Percentiles rank a stretch among this genome's conserved stretches.
phyloP scores from a whole-genome alignment of 2,113 vertebrate species.

The Epinephelus lanceolatus region DNA sequence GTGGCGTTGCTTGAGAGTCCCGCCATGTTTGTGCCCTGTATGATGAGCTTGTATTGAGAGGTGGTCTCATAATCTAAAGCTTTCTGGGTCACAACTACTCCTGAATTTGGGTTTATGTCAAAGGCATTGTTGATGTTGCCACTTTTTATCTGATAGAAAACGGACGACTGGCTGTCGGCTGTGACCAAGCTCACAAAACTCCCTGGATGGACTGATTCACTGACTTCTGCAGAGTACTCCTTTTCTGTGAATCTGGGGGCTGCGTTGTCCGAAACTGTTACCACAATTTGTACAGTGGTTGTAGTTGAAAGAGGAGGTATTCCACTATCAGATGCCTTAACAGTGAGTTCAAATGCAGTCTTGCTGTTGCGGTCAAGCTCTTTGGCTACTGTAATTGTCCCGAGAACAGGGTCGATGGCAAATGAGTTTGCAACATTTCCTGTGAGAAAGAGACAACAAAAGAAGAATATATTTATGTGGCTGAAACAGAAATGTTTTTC shows the following conservation, averaged over 20 bases:
- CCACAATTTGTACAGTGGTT: conserved; percentile 86
- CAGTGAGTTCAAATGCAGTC: conserved; percentile 89
- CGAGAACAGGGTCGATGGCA: conserved; percentile 91
- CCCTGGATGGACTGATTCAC: conserved; percentile 87
- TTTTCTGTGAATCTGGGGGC: conserved; percentile 91
- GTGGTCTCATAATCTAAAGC: conserved; percentile 91
- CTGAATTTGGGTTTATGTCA: conserved; percentile 94
- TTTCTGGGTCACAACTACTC: conserved; percentile 91
- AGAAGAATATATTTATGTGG: background rate
- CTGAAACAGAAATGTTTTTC: conserved; percentile 1
- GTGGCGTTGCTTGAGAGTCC: conserved; percentile 90
- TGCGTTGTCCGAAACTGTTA: conserved; percentile 95
- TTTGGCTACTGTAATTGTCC: conserved; percentile 91
- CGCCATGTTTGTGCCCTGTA: conserved; percentile 98
- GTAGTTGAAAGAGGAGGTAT: conserved; percentile 88
- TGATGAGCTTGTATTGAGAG: conserved; percentile 86
- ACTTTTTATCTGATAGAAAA: conserved; percentile 94
- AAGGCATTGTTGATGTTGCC: conserved; percentile 90
- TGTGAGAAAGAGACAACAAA: conserved; percentile 71
- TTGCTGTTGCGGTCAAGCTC: conserved; percentile 92
- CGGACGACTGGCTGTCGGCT: conserved; percentile 93
- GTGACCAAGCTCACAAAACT: conserved; percentile 91
- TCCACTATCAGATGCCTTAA: conserved; percentile 94
- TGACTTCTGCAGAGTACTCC: conserved; percentile 92
- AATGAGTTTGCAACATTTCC: conserved; percentile 97